Percentiles rank a stretch among this genome's conserved stretches.
Conservation (phyloP, 2,888 invertebrate species). For the Sphecodes monilicornis region DNA sequence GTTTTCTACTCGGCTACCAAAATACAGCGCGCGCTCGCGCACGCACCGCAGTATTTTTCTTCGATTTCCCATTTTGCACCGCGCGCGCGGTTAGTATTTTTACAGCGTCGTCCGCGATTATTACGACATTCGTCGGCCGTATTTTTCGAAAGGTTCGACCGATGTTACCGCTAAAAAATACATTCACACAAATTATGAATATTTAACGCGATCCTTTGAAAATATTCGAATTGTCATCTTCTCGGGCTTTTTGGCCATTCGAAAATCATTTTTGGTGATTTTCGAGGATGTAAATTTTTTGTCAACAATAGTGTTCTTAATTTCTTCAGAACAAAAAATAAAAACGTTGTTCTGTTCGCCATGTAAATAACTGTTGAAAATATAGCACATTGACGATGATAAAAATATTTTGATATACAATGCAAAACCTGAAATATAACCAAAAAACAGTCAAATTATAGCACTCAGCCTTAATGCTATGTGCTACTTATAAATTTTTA, state of each 20-base stretch:
- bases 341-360: too few relatives aligned
- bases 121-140: background rate
- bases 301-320: background rate
- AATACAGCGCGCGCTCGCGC: background rate
- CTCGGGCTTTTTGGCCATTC: background rate
- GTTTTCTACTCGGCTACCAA: conserved; percentile 1
- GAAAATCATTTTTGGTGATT: background rate
- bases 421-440: too few relatives aligned
- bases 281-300: background rate
- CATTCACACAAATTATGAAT: background rate
- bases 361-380: too few relatives aligned
- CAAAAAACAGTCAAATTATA: too few relatives aligned
- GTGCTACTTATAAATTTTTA: too few relatives aligned
- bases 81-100: background rate
- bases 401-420: too few relatives aligned
- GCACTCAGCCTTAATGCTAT: too few relatives aligned
- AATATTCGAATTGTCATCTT: background rate
- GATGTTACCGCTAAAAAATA: background rate
- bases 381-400: too few relatives aligned
- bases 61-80: background rate
- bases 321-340: too few relatives aligned
- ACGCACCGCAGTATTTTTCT: background rate
- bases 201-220: background rate
- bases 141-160: background rate
- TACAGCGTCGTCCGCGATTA: conserved; percentile 7